Conservation (phyloP, 2,797 vertebrate species). For the Tachyglossus aculeatus region DNA sequence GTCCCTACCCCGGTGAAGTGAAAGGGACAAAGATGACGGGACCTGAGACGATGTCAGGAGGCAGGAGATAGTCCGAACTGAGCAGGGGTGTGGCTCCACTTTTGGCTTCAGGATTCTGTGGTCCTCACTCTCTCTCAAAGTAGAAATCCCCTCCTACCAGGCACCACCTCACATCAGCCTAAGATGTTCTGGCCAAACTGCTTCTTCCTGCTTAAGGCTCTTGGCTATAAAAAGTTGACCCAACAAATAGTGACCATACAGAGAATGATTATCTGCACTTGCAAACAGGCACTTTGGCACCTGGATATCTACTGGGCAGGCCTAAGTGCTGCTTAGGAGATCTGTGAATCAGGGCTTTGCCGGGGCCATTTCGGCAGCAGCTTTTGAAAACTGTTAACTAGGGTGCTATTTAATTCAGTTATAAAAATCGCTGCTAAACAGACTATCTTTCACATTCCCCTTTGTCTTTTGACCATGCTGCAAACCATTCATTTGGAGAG, state of each 20-base stretch:
- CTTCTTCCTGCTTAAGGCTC: neutral
- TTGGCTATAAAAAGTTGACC: neutral
- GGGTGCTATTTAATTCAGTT: neutral
- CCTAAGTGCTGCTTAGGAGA: neutral
- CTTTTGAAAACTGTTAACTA: neutral
- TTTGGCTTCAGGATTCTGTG: too few species aligned
- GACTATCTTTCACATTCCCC: neutral
- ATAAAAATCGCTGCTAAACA: constrained; percentile 8
- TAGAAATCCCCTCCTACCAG: too few species aligned
- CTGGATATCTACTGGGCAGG: neutral
- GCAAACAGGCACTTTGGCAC: neutral
- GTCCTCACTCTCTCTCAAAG: too few species aligned
- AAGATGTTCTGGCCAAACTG: too few species aligned
- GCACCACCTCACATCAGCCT: too few species aligned
- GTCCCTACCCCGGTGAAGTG: too few species aligned
- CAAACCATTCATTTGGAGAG: constrained; percentile 9
- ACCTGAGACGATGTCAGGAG: too few species aligned
- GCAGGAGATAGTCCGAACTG: too few species aligned
- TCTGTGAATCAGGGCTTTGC: constrained; percentile 6
- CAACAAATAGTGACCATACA: neutral
- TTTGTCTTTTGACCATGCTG: neutral
- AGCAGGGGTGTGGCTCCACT: too few species aligned
- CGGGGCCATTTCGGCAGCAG: neutral
- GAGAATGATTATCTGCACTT: constrained; percentile 4
- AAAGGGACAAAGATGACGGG: too few species aligned